Evolutionary conservation across 2,888 invertebrate genomes (phyloP), one percentile per base, ranked within the genome.

Genomic region (Idaea aversata): DNA sequence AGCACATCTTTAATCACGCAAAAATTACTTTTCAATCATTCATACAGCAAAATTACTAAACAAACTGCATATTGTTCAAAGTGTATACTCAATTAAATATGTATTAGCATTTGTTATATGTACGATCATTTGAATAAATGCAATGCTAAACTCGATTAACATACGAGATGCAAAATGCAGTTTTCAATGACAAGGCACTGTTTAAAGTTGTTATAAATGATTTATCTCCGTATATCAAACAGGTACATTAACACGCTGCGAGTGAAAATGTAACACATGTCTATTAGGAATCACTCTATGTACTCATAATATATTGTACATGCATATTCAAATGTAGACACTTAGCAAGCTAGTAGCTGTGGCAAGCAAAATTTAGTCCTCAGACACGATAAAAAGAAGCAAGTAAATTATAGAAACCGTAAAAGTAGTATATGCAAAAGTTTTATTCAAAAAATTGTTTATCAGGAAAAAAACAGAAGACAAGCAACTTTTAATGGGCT

Each of bases 1-100:
- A 72, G 61, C 59, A 69, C 38, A 63, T 60, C 67, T 64, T 63
- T 67, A 70, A 67, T 73, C 66, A 73, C 66, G 70, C 70, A 75
- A 36, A 74, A 69, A 47, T 47, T 47, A 47, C 47, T 47, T 47
- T 65, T 67, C 62, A 68, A 75, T 65, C 60, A 65, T 63, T 67
- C 61, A 65, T 66, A 60, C 57, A 13, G 15, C 34, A 61, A 47
- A 47, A 47, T 47, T 47, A 47, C 47, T 13, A 47, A 5, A 47
- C 13, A 67, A 47, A 47, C 47, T 47, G 71, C 76, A 79, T 75
- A 80, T 79, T 80, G 82, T 81, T 76, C 80, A 78, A 83, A 85
- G 87, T 82, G 87, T 85, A 25, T 25, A 82, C 74, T 80, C 84
- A 86, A 88, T 90, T 88, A 89, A 90, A 90, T 89, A 88, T 88